A percentile compares a stretch with the other conserved stretches of the same genome.
Conservation (phyloP, 1,140 invertebrate species). For the Atta texana region DNA sequence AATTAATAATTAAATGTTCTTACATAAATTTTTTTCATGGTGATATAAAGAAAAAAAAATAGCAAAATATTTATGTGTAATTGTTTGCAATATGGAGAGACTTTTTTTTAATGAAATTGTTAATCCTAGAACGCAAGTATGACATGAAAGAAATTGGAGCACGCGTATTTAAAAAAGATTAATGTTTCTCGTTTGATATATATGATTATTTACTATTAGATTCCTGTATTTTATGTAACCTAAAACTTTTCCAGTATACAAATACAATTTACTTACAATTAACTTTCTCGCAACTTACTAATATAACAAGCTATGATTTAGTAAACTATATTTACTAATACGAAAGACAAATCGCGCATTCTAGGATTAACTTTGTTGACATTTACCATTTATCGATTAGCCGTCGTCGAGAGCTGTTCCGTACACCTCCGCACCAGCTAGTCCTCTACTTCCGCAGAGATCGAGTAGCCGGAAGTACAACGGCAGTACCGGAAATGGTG, state of each 20-base stretch:
- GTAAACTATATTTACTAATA: constrained; percentile 11
- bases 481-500: constrained; percentile 82
- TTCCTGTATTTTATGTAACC: neutral
- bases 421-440: constrained; percentile 87
- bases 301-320: neutral
- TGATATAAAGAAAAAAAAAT: neutral
- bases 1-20: neutral
- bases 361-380: constrained; percentile 20
- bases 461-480: constrained; percentile 88
- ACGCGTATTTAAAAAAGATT: neutral
- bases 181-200: neutral
- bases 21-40: neutral
- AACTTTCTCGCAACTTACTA: neutral
- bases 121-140: constrained; percentile 43
- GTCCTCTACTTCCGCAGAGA: constrained; percentile 88
- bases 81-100: neutral
- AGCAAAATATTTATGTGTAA: neutral
- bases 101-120: neutral
- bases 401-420: constrained; percentile 73
- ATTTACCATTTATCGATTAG: constrained; percentile 57
- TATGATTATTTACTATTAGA: neutral
- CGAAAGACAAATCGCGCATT: constrained; percentile 29
- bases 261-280: neutral
- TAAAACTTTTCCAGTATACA: neutral
- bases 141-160: neutral